Evolutionary conservation across 2,888 invertebrate genomes (phyloP).

Genomic region (Malachius bipustulatus): DNA sequence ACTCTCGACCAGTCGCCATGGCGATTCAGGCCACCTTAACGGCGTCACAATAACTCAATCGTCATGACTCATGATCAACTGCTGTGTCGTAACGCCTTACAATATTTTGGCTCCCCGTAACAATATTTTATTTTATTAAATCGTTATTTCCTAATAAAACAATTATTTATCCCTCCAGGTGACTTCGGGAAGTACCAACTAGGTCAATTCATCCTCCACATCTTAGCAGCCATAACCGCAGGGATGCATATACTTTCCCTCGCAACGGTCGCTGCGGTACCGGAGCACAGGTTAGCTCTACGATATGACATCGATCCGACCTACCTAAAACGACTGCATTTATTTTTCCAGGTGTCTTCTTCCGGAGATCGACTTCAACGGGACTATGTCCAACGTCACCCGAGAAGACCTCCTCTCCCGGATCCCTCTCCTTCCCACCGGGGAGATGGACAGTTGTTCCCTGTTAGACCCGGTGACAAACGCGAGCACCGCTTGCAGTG

Average conservation of each 20-base stretch:
- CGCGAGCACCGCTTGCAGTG: constrained; percentile 36
- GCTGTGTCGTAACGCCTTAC: too few relatives aligned
- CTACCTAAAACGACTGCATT: neutral
- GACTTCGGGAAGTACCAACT: constrained; percentile 75
- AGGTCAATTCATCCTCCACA: constrained; percentile 65
- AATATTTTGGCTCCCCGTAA: too few relatives aligned
- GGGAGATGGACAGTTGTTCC: constrained; percentile 51
- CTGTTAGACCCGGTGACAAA: constrained; percentile 37
- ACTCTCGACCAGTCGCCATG: too few relatives aligned
- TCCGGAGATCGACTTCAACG: constrained; percentile 43
- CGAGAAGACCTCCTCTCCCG: constrained; percentile 40
- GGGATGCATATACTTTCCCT: constrained; percentile 74
- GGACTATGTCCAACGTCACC: constrained; percentile 38
- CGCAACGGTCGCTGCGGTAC: constrained; percentile 69
- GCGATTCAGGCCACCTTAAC: too few relatives aligned
- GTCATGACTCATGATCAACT: too few relatives aligned
- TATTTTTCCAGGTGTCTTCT: constrained; percentile 45
- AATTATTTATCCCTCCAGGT: constrained; percentile 39
- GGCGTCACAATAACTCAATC: too few relatives aligned
- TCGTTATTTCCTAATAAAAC: too few relatives aligned
- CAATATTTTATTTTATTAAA: too few relatives aligned
- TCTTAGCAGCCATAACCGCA: constrained; percentile 64
- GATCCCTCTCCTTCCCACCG: constrained; percentile 47
- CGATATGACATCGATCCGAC: too few relatives aligned
- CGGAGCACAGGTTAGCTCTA: constrained; percentile 46